Conservation (phyloP, 2,797 vertebrate genomes). For the Chloroceryle inda region DNA sequence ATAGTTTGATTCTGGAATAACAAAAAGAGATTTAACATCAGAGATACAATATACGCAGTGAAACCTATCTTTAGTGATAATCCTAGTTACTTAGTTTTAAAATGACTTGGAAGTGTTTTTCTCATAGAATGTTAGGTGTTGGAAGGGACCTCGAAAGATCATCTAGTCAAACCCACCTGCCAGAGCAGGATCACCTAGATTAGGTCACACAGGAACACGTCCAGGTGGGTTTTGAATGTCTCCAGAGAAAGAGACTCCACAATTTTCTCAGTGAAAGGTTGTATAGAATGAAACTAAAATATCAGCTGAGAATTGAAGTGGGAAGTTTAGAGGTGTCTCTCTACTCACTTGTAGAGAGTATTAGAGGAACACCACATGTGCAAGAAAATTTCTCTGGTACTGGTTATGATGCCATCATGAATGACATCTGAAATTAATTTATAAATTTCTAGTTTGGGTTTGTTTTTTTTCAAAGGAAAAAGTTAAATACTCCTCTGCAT, state of each 20-base stretch:
- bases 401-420: background rate
- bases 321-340: background rate
- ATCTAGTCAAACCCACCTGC: too few relatives aligned
- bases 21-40: background rate
- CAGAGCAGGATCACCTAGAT: too few relatives aligned
- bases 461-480: background rate
- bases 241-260: too few relatives aligned
- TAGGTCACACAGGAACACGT: too few relatives aligned
- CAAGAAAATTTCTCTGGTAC: background rate
- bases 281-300: background rate
- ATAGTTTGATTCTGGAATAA: background rate
- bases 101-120: background rate
- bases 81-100: background rate
- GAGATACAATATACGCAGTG: background rate
- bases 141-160: too few relatives aligned
- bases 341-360: background rate
- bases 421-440: background rate
- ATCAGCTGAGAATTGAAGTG: background rate
- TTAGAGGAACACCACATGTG: background rate
- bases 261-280: background rate
- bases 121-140: too few relatives aligned
- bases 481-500: background rate
- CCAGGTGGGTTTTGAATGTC: too few relatives aligned
- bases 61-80: background rate
- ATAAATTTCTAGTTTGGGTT: background rate